Percentiles rank a stretch among this genome's conserved stretches.
Conservation (phyloP, 2,888 invertebrate species). For the Augiades crinisus region DNA sequence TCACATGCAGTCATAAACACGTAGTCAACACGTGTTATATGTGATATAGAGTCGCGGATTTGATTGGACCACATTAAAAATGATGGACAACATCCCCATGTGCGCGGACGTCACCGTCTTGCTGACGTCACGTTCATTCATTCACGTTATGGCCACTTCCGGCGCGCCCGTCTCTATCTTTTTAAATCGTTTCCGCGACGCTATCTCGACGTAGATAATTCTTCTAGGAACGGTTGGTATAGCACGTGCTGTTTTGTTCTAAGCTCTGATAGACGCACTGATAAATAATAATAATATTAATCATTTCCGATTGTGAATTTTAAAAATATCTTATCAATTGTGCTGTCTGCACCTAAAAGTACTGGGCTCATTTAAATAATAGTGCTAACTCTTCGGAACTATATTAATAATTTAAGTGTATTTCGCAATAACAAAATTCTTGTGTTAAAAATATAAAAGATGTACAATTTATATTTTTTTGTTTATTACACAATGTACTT, state of each 20-base stretch:
- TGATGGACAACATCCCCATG: conserved; percentile 23
- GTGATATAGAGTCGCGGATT: conserved; percentile 7
- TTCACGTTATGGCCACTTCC: conserved; percentile 65
- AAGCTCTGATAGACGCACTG: background rate
- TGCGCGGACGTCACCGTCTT: conserved; percentile 27
- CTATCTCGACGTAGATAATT: conserved; percentile 43
- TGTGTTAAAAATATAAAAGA: too few relatives aligned
- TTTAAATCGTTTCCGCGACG: conserved; percentile 42
- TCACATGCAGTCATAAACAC: background rate
- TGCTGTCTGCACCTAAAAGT: too few relatives aligned
- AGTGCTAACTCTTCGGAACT: too few relatives aligned
- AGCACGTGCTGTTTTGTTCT: background rate
- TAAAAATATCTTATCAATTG: too few relatives aligned
- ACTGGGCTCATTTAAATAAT: too few relatives aligned
- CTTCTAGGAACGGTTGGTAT: conserved; percentile 25
- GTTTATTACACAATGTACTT: too few relatives aligned
- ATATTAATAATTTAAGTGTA: too few relatives aligned
- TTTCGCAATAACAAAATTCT: too few relatives aligned
- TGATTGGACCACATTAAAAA: conserved; percentile 18
- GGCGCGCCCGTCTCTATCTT: conserved; percentile 39
- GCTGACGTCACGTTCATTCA: conserved; percentile 55
- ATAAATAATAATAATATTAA: background rate
- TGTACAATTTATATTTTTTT: too few relatives aligned
- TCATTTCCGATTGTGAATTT: too few relatives aligned
- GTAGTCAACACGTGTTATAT: conserved; percentile 9